Conservation (phyloP, 2,888 invertebrate species). For the Lingula anatina region DNA sequence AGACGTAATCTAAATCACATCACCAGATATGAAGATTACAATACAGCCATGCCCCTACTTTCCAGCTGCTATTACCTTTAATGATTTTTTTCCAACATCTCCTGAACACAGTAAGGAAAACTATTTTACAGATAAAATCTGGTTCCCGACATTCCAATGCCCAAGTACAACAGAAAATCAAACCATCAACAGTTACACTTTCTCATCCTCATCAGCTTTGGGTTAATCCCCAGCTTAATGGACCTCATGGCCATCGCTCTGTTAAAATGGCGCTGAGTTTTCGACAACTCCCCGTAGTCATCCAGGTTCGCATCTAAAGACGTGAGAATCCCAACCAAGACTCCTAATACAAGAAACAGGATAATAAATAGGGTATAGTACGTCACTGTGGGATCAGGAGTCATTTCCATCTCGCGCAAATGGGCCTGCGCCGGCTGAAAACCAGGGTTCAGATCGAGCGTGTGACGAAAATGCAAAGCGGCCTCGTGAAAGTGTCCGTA, state of each 20-base stretch:
- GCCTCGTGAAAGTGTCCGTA: constrained; percentile 87
- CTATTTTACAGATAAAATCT: too few species aligned
- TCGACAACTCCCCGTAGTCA: constrained; percentile 47
- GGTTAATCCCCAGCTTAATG: constrained; percentile 57
- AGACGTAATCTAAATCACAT: too few species aligned
- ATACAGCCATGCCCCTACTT: too few species aligned
- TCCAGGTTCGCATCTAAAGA: constrained; percentile 60
- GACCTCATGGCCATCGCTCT: constrained; percentile 85
- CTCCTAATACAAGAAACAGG: constrained; percentile 71
- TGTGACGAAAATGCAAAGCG: constrained; percentile 73
- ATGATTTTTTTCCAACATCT: too few species aligned
- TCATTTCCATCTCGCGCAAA: constrained; percentile 73
- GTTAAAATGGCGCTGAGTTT: constrained; percentile 78
- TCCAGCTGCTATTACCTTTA: too few species aligned
- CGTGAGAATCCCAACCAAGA: constrained; percentile 75
- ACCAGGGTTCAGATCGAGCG: constrained; percentile 77
- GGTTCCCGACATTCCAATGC: too few species aligned
- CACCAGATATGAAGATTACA: too few species aligned
- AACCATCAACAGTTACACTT: too few species aligned
- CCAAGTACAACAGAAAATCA: too few species aligned
- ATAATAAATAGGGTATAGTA: constrained; percentile 83
- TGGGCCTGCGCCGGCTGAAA: constrained; percentile 77
- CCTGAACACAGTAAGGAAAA: too few species aligned
- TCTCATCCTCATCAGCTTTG: constrained; percentile 32
- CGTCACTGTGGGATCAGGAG: constrained; percentile 75